A percentile compares a stretch with the other conserved stretches of the same genome.
These are phyloP conservation scores for Metopolophium dirhodum DNA, from an alignment of 1,140 invertebrate genomes.

Conservation along the genomic window DNA sequence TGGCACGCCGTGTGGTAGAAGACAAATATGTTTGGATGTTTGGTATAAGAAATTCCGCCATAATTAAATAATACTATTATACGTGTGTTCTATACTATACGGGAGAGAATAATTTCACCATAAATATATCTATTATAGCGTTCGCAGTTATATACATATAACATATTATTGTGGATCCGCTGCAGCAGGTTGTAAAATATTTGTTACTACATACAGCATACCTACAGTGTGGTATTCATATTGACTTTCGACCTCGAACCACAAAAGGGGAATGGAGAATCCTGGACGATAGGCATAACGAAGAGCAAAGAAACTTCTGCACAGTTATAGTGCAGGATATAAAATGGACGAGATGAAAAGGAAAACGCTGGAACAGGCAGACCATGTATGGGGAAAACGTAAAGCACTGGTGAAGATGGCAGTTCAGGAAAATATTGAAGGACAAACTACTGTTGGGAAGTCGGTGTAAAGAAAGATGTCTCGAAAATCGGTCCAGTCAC, in stretches of 20 bases:
- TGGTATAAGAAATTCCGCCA: not conserved
- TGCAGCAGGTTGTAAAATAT: not conserved
- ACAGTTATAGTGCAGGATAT: not conserved
- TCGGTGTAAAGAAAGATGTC: not conserved
- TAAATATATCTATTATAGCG: not conserved
- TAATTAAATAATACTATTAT: not conserved
- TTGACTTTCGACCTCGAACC: not conserved
- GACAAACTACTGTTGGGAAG: not conserved
- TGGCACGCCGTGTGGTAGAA: not conserved
- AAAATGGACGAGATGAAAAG: not conserved
- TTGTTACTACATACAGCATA: not conserved
- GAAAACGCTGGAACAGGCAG: not conserved
- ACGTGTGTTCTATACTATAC: not conserved
- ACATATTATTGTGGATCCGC: not conserved
- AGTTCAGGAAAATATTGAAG: not conserved
- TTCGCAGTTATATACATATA: not conserved
- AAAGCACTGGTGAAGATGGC: not conserved
- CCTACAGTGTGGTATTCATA: no score
- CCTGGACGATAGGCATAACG: not conserved
- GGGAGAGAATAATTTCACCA: not conserved
- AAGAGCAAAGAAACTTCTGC: not conserved
- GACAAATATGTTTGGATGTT: not conserved
- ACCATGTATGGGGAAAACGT: not conserved
- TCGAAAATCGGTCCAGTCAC: not conserved
- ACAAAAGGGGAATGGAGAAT: not conserved